phyloP scores from a whole-genome alignment of 1,140 invertebrate species.

The Papilio helenus region DNA sequence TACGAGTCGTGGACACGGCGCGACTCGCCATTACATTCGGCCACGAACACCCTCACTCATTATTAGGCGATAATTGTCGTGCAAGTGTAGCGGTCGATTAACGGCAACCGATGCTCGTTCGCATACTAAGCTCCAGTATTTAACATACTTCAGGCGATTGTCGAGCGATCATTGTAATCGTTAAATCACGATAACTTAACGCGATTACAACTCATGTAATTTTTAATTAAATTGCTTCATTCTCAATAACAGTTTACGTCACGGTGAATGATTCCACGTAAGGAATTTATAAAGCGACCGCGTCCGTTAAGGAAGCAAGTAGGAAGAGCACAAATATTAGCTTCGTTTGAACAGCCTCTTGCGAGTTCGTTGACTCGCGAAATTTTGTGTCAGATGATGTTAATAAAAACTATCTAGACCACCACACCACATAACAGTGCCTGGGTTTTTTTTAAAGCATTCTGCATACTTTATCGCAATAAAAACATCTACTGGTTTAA shows the following conservation, averaged over 20 bases:
- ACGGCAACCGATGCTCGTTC: conserved; percentile 57
- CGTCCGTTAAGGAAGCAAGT: conserved; percentile 66
- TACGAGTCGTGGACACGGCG: conserved; percentile 75
- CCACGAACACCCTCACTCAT: conserved; percentile 66
- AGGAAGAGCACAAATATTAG: conserved; percentile 78
- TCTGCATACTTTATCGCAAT: conserved; percentile 53
- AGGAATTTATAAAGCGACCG: conserved; percentile 55
- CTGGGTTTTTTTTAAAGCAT: conserved; percentile 55
- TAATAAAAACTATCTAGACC: conserved; percentile 66
- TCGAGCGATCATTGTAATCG: conserved; percentile 37
- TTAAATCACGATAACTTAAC: conserved; percentile 34
- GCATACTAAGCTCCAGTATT: conserved; percentile 57
- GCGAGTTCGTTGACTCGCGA: conserved; percentile 72
- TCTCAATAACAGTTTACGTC: not conserved
- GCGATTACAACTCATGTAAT: conserved; percentile 11
- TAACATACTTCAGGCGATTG: conserved; percentile 35
- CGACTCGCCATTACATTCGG: conserved; percentile 74
- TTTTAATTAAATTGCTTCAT: conserved; percentile 32
- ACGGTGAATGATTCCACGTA: not conserved
- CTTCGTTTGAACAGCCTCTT: conserved; percentile 66
- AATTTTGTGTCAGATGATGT: conserved; percentile 70
- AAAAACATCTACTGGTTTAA: conserved; percentile 44
- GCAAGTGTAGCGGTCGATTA: conserved; percentile 76
- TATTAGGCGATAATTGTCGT: conserved; percentile 78
- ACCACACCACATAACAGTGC: conserved; percentile 63